These are phyloP conservation scores for Trinectes maculatus DNA, from an alignment of 2,113 vertebrate genomes.

Conservation along the genomic window DNA sequence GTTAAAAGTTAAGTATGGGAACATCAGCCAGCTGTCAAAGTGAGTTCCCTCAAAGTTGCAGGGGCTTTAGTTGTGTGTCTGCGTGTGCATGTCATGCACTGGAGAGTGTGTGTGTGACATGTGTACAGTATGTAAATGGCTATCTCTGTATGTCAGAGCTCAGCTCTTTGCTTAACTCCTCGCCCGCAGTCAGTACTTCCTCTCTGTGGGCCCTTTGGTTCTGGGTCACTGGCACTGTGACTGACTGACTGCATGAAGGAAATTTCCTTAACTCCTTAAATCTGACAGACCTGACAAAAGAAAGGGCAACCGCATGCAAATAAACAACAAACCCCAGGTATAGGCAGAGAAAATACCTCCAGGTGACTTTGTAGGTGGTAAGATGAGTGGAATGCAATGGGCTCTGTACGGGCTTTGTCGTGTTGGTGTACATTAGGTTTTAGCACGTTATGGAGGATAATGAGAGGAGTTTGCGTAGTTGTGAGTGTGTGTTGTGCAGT, in stretches of 20 bases:
- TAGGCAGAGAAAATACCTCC: constrained; percentile 64
- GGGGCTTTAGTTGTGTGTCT: constrained; percentile 22
- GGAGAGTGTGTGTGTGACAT: constrained; percentile 8
- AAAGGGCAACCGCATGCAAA: constrained; percentile 56
- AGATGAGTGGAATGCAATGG: constrained; percentile 60
- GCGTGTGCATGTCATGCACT: constrained; percentile 12
- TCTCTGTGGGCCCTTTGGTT: constrained; percentile 52
- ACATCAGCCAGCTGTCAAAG: constrained; percentile 34
- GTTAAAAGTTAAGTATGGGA: constrained; percentile 51
- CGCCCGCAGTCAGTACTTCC: constrained; percentile 57
- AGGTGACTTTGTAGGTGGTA: constrained; percentile 50
- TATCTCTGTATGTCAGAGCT: constrained; percentile 31
- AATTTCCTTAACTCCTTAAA: constrained; percentile 45
- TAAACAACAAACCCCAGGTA: constrained; percentile 48
- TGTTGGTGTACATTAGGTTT: constrained; percentile 62
- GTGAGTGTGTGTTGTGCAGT: constrained; percentile 47
- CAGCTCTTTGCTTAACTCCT: constrained; percentile 29
- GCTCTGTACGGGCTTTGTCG: constrained; percentile 55
- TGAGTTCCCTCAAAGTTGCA: constrained; percentile 13
- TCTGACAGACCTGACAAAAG: constrained; percentile 41
- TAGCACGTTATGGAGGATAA: constrained; percentile 55
- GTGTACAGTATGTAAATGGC: constrained; percentile 15
- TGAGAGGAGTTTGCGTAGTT: constrained; percentile 50
- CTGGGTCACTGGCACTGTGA: constrained; percentile 59
- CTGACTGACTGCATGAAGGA: constrained; percentile 53